Evolutionary conservation across 2,888 invertebrate genomes (phyloP).

Genomic region (Sipha maydis): DNA sequence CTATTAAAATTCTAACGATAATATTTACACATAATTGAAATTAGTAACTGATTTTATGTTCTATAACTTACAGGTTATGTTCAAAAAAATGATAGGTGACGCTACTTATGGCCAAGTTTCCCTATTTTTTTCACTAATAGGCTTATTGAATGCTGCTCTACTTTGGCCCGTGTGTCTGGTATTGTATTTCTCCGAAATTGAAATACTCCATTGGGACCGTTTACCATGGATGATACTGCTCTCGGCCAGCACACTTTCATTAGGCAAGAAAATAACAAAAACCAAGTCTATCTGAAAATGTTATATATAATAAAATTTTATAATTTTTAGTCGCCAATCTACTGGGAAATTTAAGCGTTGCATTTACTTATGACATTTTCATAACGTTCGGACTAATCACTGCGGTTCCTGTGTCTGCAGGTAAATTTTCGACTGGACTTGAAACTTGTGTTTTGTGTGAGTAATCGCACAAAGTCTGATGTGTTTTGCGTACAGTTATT

Average conservation of each 20-base stretch:
- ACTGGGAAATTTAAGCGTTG: conserved; percentile 92
- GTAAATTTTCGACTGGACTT: conserved; percentile 70
- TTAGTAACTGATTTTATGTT: neutral
- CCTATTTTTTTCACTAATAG: conserved; percentile 90
- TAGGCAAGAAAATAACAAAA: conserved; percentile 72
- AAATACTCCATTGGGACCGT: conserved; percentile 82
- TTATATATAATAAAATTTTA: neutral
- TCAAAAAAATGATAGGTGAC: conserved; percentile 93
- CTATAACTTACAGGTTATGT: conserved; percentile 78
- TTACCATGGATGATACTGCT: conserved; percentile 90
- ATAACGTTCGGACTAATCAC: conserved; percentile 93
- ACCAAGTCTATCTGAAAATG: neutral
- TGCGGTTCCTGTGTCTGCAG: conserved; percentile 93
- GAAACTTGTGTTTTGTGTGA: neutral
- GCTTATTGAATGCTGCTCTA: conserved; percentile 85
- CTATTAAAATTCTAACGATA: no score
- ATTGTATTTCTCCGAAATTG: conserved; percentile 86
- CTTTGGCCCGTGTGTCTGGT: conserved; percentile 92
- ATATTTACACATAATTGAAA: neutral
- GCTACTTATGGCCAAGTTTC: conserved; percentile 92
- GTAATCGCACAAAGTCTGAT: conserved; percentile 19
- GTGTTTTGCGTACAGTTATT: neutral
- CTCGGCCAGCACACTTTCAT: conserved; percentile 80
- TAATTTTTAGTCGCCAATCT: conserved; percentile 82
- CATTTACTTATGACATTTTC: conserved; percentile 92